These are phyloP conservation scores for Lepas anatifera DNA, from an alignment of 2,888 invertebrate species.

Conservation along the genomic window DNA sequence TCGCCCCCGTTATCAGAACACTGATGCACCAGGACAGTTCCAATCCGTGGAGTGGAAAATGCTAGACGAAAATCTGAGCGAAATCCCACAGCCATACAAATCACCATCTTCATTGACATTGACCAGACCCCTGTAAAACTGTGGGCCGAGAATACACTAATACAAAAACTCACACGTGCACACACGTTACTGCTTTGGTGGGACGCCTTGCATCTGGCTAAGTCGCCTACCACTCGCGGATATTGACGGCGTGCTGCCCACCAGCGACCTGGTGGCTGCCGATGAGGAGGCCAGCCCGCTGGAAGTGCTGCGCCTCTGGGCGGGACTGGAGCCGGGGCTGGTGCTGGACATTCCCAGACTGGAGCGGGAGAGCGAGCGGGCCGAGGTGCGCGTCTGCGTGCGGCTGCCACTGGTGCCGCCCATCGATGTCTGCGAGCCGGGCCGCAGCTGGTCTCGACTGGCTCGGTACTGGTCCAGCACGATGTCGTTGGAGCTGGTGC, in stretches of 20 bases:
- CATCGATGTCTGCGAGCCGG: neutral
- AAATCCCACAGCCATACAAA: too few species aligned
- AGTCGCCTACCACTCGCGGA: neutral
- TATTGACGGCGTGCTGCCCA: neutral
- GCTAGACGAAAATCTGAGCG: too few species aligned
- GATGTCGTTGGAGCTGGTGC: neutral
- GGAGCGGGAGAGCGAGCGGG: neutral
- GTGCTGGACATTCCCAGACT: neutral
- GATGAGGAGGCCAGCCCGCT: neutral
- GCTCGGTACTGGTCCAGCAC: neutral
- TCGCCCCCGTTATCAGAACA: too few species aligned
- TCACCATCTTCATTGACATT: too few species aligned
- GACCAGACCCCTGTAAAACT: too few species aligned
- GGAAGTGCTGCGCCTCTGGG: neutral
- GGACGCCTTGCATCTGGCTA: neutral
- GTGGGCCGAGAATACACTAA: too few species aligned
- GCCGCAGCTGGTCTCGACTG: neutral
- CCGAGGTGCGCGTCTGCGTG: neutral
- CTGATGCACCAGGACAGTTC: too few species aligned
- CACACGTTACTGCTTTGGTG: too few species aligned
- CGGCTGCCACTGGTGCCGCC: neutral
- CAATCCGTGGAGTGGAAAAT: too few species aligned
- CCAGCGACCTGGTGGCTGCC: neutral
- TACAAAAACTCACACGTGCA: too few species aligned
- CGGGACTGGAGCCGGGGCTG: neutral